Evolutionary conservation across 2,888 invertebrate genomes (phyloP).

Genomic region (Drosophila neonasuta): DNA sequence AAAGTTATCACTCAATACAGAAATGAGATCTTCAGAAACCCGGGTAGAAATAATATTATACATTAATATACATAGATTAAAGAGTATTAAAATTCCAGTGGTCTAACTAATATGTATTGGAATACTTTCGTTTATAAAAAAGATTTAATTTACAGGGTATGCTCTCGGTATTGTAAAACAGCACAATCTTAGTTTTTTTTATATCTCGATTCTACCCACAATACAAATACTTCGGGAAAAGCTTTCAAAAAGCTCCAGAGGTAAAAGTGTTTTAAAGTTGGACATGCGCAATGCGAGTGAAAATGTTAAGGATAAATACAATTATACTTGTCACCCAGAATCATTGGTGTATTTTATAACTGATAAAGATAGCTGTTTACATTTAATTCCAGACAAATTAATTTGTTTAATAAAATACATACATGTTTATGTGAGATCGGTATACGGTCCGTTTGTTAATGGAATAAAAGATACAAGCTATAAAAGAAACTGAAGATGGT

Average conservation of each 20-base stretch:
- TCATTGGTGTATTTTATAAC: slow-evolving; percentile 61
- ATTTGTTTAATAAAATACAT: slow-evolving; percentile 8
- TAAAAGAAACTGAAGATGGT: slow-evolving; percentile 40
- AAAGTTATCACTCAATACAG: no score
- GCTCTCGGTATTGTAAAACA: not conserved
- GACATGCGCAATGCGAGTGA: slow-evolving; percentile 55
- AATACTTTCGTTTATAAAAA: not conserved
- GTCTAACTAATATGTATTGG: no score
- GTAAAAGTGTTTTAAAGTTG: slow-evolving; percentile 32
- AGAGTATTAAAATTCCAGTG: no score
- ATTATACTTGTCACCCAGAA: slow-evolving; percentile 69
- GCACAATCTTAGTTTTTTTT: not conserved
- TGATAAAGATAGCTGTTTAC: slow-evolving; percentile 43
- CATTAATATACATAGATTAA: no score
- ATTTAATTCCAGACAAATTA: slow-evolving; percentile 35
- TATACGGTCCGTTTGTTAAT: slow-evolving; percentile 26
- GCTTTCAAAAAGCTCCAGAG: slow-evolving; percentile 54
- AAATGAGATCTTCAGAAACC: no score
- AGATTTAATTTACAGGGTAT: slow-evolving; percentile 15
- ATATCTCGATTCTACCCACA: slow-evolving; percentile 12
- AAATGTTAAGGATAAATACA: slow-evolving; percentile 72
- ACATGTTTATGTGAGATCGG: slow-evolving; percentile 20
- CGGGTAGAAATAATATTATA: no score
- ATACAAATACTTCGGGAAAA: slow-evolving; percentile 30
- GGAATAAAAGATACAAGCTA: slow-evolving; percentile 22